phyloP scores from a whole-genome alignment of 2,797 vertebrate genomes.

The Enteromius mattozi region DNA sequence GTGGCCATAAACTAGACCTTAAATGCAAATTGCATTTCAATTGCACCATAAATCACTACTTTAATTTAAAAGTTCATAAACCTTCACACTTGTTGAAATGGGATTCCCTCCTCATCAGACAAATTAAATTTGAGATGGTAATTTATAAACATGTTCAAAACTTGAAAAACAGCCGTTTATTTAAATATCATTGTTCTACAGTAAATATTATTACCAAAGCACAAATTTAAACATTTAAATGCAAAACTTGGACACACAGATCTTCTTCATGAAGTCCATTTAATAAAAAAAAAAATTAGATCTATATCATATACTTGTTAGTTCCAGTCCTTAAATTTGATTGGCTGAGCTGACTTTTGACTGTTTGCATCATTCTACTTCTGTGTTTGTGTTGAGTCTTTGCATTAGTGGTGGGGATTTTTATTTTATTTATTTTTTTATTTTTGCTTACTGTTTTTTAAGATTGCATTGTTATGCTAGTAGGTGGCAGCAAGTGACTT shows the following conservation, averaged over 20 bases:
- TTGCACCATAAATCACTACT: conserved; percentile 62
- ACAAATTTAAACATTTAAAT: background rate
- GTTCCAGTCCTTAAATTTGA: background rate
- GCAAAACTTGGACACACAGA: background rate
- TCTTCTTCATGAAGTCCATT: background rate
- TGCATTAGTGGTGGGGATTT: background rate
- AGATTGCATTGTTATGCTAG: background rate
- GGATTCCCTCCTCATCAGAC: conserved; percentile 59
- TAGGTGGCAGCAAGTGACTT: background rate
- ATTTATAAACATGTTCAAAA: conserved; percentile 30
- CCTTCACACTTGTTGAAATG: conserved; percentile 61
- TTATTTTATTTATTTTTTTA: background rate
- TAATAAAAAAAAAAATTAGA: background rate
- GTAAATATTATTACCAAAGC: background rate
- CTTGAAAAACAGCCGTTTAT: background rate
- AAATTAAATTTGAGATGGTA: conserved; percentile 25
- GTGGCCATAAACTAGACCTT: conserved; percentile 63
- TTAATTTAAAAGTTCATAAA: conserved; percentile 61
- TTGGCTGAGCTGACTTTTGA: background rate
- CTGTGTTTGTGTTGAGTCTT: background rate
- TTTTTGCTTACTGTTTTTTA: background rate
- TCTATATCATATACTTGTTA: background rate
- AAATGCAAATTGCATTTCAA: conserved; percentile 61
- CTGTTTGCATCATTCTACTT: background rate
- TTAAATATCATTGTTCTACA: background rate